phyloP scores from a whole-genome alignment of 2,888 invertebrate genomes.

The Clanis bilineata region DNA sequence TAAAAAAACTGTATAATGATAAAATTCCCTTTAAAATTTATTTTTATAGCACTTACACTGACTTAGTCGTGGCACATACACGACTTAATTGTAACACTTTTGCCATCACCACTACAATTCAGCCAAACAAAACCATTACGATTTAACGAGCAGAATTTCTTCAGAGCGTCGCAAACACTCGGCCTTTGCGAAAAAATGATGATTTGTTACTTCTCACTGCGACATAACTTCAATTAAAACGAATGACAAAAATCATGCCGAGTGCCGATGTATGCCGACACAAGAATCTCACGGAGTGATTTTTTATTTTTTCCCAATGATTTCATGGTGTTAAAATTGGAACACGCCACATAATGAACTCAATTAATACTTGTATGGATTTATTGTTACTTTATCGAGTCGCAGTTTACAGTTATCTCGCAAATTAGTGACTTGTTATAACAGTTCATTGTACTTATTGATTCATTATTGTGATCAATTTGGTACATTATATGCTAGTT shows the following conservation, averaged over 20 bases:
- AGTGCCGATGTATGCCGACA: slow-evolving; percentile 26
- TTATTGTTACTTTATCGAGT: slow-evolving; percentile 46
- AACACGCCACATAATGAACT: slow-evolving; percentile 61
- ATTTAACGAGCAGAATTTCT: slow-evolving; percentile 74
- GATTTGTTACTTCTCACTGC: slow-evolving; percentile 68
- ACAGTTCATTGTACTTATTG: slow-evolving; percentile 13
- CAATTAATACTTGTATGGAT: slow-evolving; percentile 70
- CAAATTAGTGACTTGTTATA: slow-evolving; percentile 29
- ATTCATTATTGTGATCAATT: slow-evolving; percentile 19
- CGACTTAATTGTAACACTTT: neutral
- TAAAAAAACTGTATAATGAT: no score
- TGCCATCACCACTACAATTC: slow-evolving; percentile 44
- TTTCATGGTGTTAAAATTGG: slow-evolving; percentile 52
- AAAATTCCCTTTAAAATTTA: no score
- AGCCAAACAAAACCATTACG: slow-evolving; percentile 70
- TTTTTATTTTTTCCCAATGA: slow-evolving; percentile 23
- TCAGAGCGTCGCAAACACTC: slow-evolving; percentile 32
- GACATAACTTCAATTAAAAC: slow-evolving; percentile 67
- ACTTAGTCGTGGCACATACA: no score
- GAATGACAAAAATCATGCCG: slow-evolving; percentile 64
- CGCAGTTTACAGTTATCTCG: slow-evolving; percentile 10
- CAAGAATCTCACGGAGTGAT: slow-evolving; percentile 18
- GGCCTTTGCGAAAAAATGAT: slow-evolving; percentile 62
- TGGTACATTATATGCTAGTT: neutral
- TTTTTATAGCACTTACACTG: no score